These are phyloP conservation scores for Pseudomyrmex cubaensis DNA, from an alignment of 1,140 invertebrate genomes.

Conservation along the genomic window DNA sequence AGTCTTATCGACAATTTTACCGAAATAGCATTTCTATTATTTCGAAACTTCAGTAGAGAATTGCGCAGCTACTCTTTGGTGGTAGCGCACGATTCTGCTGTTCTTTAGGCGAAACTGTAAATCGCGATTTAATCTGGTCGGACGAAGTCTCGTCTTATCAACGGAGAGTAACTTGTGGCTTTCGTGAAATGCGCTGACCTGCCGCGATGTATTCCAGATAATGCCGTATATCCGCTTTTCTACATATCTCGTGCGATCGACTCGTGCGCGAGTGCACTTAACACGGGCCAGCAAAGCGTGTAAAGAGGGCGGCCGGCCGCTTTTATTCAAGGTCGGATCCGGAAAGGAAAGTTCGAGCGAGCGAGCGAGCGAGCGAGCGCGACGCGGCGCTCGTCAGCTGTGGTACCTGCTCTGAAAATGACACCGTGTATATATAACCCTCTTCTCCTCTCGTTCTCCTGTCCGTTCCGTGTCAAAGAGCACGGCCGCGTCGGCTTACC, in stretches of 20 bases:
- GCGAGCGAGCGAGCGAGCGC: too few relatives aligned
- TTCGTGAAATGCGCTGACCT: conserved; percentile 52
- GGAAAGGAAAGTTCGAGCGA: conserved; percentile 60
- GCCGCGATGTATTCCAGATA: conserved; percentile 59
- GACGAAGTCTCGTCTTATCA: conserved; percentile 43
- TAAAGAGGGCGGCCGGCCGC: conserved; percentile 56
- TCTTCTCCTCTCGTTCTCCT: conserved; percentile 38
- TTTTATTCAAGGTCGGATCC: conserved; percentile 64
- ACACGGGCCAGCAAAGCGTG: conserved; percentile 46
- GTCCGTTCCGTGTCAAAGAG: conserved; percentile 52
- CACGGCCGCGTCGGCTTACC: conserved; percentile 37
- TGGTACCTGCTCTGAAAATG: conserved; percentile 60
- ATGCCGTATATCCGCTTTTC: conserved; percentile 46
- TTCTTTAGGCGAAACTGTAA: conserved; percentile 29
- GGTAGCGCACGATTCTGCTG: neutral
- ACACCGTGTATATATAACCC: conserved; percentile 50
- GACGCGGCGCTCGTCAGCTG: conserved; percentile 42
- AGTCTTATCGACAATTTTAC: neutral
- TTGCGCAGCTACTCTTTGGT: neutral
- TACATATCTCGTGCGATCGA: conserved; percentile 42
- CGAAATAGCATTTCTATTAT: neutral
- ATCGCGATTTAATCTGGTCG: conserved; percentile 41
- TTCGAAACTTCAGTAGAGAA: neutral
- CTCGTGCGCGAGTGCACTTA: conserved; percentile 31
- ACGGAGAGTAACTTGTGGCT: conserved; percentile 34